Evolutionary conservation across 2,888 invertebrate genomes (phyloP).

Genomic region (Oligia latruncula): DNA sequence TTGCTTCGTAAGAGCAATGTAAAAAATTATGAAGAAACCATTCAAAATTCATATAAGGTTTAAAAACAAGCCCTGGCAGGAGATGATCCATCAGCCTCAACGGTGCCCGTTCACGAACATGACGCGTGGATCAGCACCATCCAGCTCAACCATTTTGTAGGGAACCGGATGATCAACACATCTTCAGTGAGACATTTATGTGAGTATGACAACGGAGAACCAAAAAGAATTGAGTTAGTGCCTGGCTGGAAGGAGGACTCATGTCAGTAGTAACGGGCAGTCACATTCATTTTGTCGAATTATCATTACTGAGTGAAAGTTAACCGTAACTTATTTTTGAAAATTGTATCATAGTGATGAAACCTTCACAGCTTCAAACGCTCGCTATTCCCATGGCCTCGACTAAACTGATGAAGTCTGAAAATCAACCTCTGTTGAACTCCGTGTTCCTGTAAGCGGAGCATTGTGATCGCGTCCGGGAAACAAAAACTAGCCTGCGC

Average conservation of each 20-base stretch:
- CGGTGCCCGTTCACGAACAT: no score
- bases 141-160: no score
- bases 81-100: no score
- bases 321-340: not conserved
- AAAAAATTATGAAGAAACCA: no score
- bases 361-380: not conserved
- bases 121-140: no score
- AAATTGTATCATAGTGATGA: not conserved
- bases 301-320: not conserved
- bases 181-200: not conserved
- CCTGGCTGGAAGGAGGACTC: no score
- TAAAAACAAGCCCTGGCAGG: no score
- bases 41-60: no score
- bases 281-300: not conserved
- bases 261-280: not conserved
- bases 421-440: conserved; percentile 79
- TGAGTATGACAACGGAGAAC: not conserved
- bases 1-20: no score
- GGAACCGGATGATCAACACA: not conserved
- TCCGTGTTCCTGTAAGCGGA: conserved; percentile 59
- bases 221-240: not conserved
- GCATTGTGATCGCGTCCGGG: conserved; percentile 65
- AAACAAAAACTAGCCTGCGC: conserved; percentile 69
- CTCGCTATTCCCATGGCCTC: conserved; percentile 59
- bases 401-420: conserved; percentile 68